Conservation (phyloP, 1,140 invertebrate genomes). For the Mizuhopecten yessoensis region DNA sequence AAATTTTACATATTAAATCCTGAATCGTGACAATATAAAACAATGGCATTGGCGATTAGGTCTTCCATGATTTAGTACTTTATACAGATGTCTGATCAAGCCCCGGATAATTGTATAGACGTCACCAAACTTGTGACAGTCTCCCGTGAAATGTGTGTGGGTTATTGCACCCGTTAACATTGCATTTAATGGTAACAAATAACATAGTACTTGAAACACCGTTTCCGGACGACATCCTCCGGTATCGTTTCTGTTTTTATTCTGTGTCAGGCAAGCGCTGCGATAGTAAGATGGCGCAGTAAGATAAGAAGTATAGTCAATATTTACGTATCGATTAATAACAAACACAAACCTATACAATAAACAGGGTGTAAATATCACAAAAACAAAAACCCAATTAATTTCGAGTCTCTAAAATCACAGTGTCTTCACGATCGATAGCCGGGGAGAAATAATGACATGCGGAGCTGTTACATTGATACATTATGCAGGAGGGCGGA, state of each 20-base stretch:
- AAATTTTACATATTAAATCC: background rate
- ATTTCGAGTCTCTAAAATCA: background rate
- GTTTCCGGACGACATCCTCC: background rate
- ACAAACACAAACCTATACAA: background rate
- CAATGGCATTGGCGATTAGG: background rate
- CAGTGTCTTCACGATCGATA: background rate
- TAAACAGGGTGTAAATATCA: background rate
- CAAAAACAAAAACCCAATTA: background rate
- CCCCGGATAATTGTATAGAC: background rate
- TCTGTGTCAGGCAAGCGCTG: background rate
- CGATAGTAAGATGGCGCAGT: background rate
- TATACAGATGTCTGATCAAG: background rate
- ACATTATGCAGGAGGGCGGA: background rate
- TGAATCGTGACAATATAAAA: background rate
- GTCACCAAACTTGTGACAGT: background rate
- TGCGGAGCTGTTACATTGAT: background rate
- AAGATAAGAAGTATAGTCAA: background rate
- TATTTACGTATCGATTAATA: background rate
- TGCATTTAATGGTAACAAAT: background rate
- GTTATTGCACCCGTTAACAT: background rate
- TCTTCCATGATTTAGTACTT: background rate
- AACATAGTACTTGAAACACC: slow-evolving; percentile 9
- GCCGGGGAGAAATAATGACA: background rate
- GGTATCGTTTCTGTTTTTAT: background rate
- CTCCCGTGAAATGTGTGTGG: background rate